Evolutionary conservation across 2,797 vertebrate species (phyloP), one percentile per base, ranked within the genome.

Genomic region (Lerista edwardsae): DNA sequence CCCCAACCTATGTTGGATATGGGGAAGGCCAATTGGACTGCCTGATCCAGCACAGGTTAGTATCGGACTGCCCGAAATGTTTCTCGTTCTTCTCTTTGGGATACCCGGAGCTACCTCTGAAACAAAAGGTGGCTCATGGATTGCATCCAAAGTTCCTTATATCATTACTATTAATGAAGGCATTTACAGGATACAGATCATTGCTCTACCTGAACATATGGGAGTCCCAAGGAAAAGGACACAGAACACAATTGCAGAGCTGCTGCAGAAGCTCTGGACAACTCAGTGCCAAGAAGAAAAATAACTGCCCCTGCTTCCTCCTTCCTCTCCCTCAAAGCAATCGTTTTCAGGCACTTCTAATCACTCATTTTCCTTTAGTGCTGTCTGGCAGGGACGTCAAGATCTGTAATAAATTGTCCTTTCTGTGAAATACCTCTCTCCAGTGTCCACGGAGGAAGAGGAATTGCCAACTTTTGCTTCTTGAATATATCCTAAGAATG

Each of bases 331-430:
- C 77, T 91, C 36, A 73, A 82, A 91, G 87, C 84, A 88, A 84
- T 31, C 59, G 85, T 84, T 87, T 91, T 92, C 41, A 80, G 84
- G 84, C 51, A 84, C 79, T 90, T 87, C 86, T 84, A 90, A 93
- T 92, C 91, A 85, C 71, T 93, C 89, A 72, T 65, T 85, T 91
- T 84, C 78, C 83, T 88, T 92, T 93, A 85, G 82, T 83, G 75
- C 80, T 67, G 62, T 75, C 89, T 93, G 89, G 79, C 83, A 92
- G 87, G 67, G 83, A 68, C 77, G 84, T 90, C 90, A 88, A 84
- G 89, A 83, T 79, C 62, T 47, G 44, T 87, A 90, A 92, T 83
- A 92, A 87, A 90, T 83, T 84, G 73, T 39, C 69, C 68, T 11
- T 87, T 90, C 51, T 2, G 57, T 87, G 84, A 89, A 90, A 93